Conservation (phyloP, 2,888 invertebrate genomes). For the Lacanobia wlatinum region DNA sequence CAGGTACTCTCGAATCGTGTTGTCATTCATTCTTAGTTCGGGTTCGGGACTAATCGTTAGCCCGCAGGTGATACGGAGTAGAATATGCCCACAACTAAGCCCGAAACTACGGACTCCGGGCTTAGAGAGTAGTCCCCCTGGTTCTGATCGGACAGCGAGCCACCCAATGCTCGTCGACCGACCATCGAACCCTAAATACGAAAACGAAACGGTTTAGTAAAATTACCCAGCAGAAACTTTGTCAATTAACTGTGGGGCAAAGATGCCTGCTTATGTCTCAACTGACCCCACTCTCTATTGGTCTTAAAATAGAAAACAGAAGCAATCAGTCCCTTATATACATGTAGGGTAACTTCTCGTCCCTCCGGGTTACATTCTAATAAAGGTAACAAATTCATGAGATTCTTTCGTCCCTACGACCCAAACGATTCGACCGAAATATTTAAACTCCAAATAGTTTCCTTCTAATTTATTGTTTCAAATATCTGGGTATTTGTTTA, state of each 20-base stretch:
- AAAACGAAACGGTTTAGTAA: background rate
- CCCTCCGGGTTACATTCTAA: conserved; percentile 45
- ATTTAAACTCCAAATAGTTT: conserved; percentile 63
- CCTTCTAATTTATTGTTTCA: conserved; percentile 54
- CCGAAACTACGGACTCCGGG: too few species aligned
- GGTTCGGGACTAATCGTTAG: too few species aligned
- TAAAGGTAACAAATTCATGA: conserved; percentile 59
- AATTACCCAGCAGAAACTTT: background rate
- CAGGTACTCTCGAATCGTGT: too few species aligned
- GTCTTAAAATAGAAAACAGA: conserved; percentile 33
- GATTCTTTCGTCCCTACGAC: conserved; percentile 56
- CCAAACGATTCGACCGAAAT: conserved; percentile 53
- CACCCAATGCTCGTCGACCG: too few species aligned
- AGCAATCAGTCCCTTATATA: conserved; percentile 31
- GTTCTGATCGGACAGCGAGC: too few species aligned
- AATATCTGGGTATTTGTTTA: conserved; percentile 37
- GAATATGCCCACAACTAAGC: too few species aligned
- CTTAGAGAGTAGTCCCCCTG: too few species aligned
- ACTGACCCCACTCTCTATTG: background rate
- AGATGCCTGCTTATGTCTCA: background rate
- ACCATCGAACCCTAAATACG: too few species aligned
- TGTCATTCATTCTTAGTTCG: too few species aligned
- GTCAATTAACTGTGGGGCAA: background rate
- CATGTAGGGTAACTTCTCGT: conserved; percentile 26
- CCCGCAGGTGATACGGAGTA: too few species aligned